Conservation (phyloP, 2,888 invertebrate genomes). For the Eilema griseolum region DNA sequence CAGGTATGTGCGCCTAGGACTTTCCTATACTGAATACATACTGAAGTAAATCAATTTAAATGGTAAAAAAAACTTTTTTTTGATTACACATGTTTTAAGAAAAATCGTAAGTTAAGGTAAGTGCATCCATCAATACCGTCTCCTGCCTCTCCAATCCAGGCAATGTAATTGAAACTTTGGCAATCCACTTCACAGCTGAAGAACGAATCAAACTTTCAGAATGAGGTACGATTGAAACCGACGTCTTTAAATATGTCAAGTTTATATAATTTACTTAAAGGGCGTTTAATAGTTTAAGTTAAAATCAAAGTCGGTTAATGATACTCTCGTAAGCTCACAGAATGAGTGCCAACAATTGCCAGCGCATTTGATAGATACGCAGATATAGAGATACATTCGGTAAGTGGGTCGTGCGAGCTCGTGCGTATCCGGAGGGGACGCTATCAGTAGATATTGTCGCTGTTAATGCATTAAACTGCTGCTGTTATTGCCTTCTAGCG, state of each 20-base stretch:
- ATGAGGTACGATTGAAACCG: background rate
- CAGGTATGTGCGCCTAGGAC: too few species aligned
- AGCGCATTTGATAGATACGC: slow-evolving; percentile 46
- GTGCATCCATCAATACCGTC: too few species aligned
- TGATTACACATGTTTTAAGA: too few species aligned
- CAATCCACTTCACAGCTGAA: background rate
- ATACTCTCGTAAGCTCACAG: slow-evolving; percentile 54
- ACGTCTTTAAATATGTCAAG: background rate
- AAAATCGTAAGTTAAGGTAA: too few species aligned
- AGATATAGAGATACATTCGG: slow-evolving; percentile 48
- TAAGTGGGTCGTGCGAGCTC: slow-evolving; percentile 77
- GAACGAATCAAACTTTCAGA: background rate
- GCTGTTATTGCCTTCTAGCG: slow-evolving; percentile 49
- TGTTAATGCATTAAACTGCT: slow-evolving; percentile 69
- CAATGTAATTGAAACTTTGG: background rate
- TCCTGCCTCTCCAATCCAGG: background rate
- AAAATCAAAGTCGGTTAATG: slow-evolving; percentile 60
- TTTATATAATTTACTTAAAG: background rate
- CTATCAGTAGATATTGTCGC: slow-evolving; percentile 66
- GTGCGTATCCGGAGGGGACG: slow-evolving; percentile 77
- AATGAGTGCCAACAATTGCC: slow-evolving; percentile 51
- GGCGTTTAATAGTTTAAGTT: slow-evolving; percentile 27
- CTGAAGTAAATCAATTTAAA: background rate
- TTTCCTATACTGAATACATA: too few species aligned
- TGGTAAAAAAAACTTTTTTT: background rate